Conservation (phyloP, 2,113 vertebrate species). For the Anarrhichthys ocellatus region DNA sequence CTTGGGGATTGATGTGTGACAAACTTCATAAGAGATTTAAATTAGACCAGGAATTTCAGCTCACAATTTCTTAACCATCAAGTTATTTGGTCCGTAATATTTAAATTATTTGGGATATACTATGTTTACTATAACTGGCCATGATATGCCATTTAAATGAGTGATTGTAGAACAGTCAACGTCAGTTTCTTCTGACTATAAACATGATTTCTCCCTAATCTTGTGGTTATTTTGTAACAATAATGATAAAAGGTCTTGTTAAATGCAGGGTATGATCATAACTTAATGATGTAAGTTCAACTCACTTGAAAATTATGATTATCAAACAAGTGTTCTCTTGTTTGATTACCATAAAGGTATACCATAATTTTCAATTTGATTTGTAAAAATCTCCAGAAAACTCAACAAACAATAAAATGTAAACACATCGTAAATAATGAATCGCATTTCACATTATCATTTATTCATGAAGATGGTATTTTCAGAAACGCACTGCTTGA, state of each 20-base stretch:
- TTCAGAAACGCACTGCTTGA: not conserved
- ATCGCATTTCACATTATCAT: not conserved
- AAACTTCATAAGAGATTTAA: no score
- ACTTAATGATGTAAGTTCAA: not conserved
- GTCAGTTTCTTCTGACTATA: not conserved
- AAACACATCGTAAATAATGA: not conserved
- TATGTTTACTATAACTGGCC: not conserved
- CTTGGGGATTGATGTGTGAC: no score
- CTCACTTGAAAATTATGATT: not conserved
- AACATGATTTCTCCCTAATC: not conserved
- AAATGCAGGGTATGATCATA: not conserved
- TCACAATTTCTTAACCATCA: no score
- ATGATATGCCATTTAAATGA: not conserved
- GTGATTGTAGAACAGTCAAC: not conserved
- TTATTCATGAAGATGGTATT: slow-evolving; percentile 2
- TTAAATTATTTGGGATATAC: not conserved
- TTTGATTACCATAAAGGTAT: not conserved
- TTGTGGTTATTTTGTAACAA: not conserved
- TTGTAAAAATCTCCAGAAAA: not conserved
- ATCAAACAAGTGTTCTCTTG: not conserved
- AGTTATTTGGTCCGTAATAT: not conserved
- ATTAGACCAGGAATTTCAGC: no score
- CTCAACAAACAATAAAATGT: not conserved
- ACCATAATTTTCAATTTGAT: not conserved
- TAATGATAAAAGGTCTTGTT: not conserved